Evolutionary conservation across 2,797 vertebrate species (phyloP), one percentile per base, ranked within the genome.

Genomic region (Melanotaenia trifasciata): DNA sequence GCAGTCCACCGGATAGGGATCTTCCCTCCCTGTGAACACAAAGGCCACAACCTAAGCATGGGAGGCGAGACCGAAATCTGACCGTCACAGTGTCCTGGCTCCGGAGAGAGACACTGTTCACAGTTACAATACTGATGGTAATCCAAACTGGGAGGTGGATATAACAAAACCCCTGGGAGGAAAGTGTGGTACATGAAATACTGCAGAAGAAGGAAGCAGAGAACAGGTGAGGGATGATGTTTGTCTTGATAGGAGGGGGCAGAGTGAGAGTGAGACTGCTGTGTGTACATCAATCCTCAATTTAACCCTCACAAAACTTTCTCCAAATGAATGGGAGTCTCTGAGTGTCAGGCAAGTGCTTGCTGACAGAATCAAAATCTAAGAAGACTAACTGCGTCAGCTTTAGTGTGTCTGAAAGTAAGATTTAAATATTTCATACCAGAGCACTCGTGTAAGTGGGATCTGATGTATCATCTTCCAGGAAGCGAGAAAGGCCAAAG

Each of bases 401-500:
- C 5, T 45, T n/a, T 7, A 54, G 45, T 58, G 36, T 51, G 24
- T 36, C 16, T 22, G 40, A 61, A 58, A 2, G 9, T 18, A 26
- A 64, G 62, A 58, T 22, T 40, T 40, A 11, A 56, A 8, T 28
- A 0, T 66, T 72, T 70, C 89, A 95, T 93, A 99, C 98, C 96
- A 99, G 94, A 45, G 98, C 98, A 0, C 98, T 99, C 45, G 98
- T 99, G 90, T 99, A 99, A 54, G 97, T 99, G 57, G 98, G 98
- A 78, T 99, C 98, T 0, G 98, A 99, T 0, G 97, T 98, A 67
- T 99, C 97, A 0, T 99, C 98, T 90, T 99, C 98, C 87, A 99
- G 94, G 86, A 99, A 99, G 67, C 98, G 97, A 0, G 98, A 99
- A 56, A 99, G 96, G 26, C 98, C 98, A 0, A 99, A 99, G 91